Base-by-base conservation (phyloP, 2,888 invertebrate genomes). In the Drosophila peninsularis region DNA sequence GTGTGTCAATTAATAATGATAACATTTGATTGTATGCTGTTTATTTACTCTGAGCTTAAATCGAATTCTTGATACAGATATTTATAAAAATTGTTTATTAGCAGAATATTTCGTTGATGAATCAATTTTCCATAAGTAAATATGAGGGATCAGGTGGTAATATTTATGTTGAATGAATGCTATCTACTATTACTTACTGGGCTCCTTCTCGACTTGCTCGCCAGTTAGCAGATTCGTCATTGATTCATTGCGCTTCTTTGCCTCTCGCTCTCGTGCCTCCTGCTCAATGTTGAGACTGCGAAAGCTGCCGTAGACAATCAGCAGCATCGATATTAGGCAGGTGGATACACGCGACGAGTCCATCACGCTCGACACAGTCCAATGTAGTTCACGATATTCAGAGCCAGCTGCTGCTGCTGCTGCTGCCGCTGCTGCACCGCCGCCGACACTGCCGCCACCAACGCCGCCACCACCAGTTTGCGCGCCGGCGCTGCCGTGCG, bases 291-390 rank as follows among this genome's bases (percentile, higher is more conserved):
- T 98, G 76, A 98, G 93, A 75, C 98, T 98, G 85, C 98, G 96
- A 93, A 98, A 99, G 92, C 98, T 98, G 89, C 98, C 99, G 92
- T 99, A 99, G 39, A 99, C 98, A 90, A 99, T 99, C 80, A 99
- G 95, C 88, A 98, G 95, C 94, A 99, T 98, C 83, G 98, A 98
- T 93, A 99, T 98, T 84, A 98, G 94, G 93, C 98, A 99, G 85
- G 98, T 99, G 58, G 98, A 98, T 72, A 99, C 97, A 90, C 98
- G 95, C 80, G 98, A 98, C 58, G 98, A 98, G 94, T 99, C 99
- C 96, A 99, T 97, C 92, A 98, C 96, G 92, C 97, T 97, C 93
- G 98, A 98, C 19, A 86, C 85, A 65, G 98, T 97, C 97, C 98
- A 95, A 91, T 95, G 95, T 91, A 95, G 95, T 92, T 95, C 95